phyloP scores from a whole-genome alignment of 2,797 vertebrate species.

The Enteromius paludinosus region DNA sequence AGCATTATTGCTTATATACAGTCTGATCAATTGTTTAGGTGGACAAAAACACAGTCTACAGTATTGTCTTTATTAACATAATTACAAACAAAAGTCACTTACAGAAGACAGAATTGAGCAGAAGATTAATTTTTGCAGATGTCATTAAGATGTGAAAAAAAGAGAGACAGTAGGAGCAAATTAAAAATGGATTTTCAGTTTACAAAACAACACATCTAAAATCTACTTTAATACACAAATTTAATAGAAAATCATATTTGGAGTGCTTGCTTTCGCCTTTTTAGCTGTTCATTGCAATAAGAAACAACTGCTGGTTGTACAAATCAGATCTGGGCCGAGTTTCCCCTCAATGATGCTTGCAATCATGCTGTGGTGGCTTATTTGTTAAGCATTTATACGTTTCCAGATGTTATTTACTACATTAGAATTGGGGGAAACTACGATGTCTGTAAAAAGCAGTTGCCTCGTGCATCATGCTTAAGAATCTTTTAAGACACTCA shows the following conservation, averaged over 20 bases:
- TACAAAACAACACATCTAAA: conserved; percentile 55
- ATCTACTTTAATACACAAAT: conserved; percentile 37
- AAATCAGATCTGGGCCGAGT: not conserved
- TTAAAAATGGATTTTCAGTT: conserved; percentile 51
- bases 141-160: conserved; percentile 51
- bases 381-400: not conserved
- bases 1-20: conserved; percentile 18
- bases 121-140: conserved; percentile 55
- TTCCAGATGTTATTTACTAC: not conserved
- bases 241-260: conserved; percentile 42
- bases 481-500: conserved; percentile 25
- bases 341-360: conserved; percentile 12
- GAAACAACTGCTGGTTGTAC: not conserved
- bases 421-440: not conserved
- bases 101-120: conserved; percentile 63
- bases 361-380: conserved; percentile 30
- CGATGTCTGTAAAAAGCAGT: conserved; percentile 18
- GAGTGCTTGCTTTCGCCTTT: conserved; percentile 37
- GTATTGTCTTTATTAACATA: conserved; percentile 66
- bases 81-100: conserved; percentile 65
- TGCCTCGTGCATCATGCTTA: conserved; percentile 36
- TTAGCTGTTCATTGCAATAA: conserved; percentile 11
- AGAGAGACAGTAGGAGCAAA: conserved; percentile 51
- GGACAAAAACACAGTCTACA: conserved; percentile 57
- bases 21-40: not conserved